A percentile compares a stretch with the other conserved stretches of the same genome.
Conservation (phyloP, 1,140 invertebrate genomes). For the Sitodiplosis mosellana region DNA sequence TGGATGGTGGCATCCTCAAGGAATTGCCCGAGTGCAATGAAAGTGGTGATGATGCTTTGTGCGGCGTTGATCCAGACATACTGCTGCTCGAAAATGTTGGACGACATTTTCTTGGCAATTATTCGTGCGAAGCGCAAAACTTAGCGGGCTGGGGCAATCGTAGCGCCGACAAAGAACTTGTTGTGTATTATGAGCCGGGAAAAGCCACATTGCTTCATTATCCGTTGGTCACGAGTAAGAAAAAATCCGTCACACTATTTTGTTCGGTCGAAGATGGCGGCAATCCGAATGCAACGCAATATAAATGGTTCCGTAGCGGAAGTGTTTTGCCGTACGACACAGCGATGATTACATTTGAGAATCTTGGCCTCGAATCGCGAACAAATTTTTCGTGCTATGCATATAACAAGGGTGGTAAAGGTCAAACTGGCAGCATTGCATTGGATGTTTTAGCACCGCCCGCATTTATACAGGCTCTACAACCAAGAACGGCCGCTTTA, state of each 20-base stretch:
- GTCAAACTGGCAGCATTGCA: slow-evolving; percentile 44
- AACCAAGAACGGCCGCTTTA: slow-evolving; percentile 59
- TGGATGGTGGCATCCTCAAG: slow-evolving; percentile 63
- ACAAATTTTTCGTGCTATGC: slow-evolving; percentile 77
- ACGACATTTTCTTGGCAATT: slow-evolving; percentile 76
- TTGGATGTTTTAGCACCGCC: slow-evolving; percentile 74
- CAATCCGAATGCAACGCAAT: slow-evolving; percentile 51
- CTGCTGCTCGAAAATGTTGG: slow-evolving; percentile 62
- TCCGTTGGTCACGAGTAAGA: slow-evolving; percentile 60
- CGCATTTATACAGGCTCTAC: slow-evolving; percentile 63
- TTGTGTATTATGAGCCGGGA: slow-evolving; percentile 45
- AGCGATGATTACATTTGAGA: slow-evolving; percentile 54
- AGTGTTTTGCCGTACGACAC: slow-evolving; percentile 53
- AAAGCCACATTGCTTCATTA: slow-evolving; percentile 47
- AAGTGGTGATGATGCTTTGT: slow-evolving; percentile 31
- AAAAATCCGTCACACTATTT: slow-evolving; percentile 50
- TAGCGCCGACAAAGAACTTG: slow-evolving; percentile 49
- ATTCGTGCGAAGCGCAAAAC: slow-evolving; percentile 74
- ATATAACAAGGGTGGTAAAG: slow-evolving; percentile 61
- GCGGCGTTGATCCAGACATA: slow-evolving; percentile 69
- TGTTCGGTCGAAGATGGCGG: slow-evolving; percentile 69
- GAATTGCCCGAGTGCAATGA: slow-evolving; percentile 57
- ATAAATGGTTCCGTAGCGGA: slow-evolving; percentile 59
- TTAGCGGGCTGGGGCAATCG: slow-evolving; percentile 65
- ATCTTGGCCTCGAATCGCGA: slow-evolving; percentile 59